Base-by-base conservation (phyloP, 2,113 vertebrate genomes). In the Alouatta palliata region DNA sequence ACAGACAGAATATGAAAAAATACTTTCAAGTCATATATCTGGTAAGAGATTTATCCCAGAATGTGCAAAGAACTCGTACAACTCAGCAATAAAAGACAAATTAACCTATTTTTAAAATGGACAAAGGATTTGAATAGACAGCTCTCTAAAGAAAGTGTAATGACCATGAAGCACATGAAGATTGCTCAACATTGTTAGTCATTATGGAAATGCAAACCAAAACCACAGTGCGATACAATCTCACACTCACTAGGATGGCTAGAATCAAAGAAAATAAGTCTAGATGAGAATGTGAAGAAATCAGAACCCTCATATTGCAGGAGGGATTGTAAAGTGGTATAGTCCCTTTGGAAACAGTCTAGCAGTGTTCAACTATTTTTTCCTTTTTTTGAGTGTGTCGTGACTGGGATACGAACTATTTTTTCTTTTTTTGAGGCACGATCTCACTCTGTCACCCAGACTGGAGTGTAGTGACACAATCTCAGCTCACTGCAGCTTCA, bases 91-190 rank as follows among this genome's bases (percentile, higher is more conserved):
- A 71, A 81, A 79, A 20, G 21, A 89, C 27, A 91, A 95, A 87
- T 27, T 16, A 76, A 77, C 35, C 30, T 43, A 61, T 64, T 32
- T 80, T 87, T 90, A 86, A 86, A 77, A 83, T 32, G 19, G 32
- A 21, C 87, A 95, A 92, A 92, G 30, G 37, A 95, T 82, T 45
- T 73, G 8, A 95, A 83, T 2, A 45, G 45, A 92, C 25, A 90
- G 49, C 82, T 91, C 76, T 90, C 76, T 49, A 84, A 95, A 87
- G 52, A 49, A 84, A 23, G 84, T 11, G 84, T 3, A 58, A 87
- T 43, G n/a, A 61, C 66, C 45, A 87, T 32, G 12, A 70, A 58
- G 58, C 54, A 91, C 4, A 79, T 37, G 17, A 75, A 88, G 40
- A 83, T 10, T 89, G n/a, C 17, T 91, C 37, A 76, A 20, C 11